Evolutionary conservation across 2,797 vertebrate genomes (phyloP), one percentile per base, ranked within the genome.

Genomic region (Rhinella marina): DNA sequence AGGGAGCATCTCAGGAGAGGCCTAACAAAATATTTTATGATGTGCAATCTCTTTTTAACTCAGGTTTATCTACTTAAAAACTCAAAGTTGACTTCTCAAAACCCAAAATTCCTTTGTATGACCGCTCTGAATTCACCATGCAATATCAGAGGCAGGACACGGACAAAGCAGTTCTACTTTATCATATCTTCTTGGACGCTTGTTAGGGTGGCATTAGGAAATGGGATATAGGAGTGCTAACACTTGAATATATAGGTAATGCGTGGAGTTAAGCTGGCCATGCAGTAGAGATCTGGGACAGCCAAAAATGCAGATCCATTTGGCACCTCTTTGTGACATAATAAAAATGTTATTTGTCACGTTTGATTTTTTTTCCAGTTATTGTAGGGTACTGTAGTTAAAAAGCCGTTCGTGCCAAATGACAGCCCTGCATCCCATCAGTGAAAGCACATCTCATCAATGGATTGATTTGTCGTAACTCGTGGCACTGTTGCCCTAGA

Each of bases 1-100:
- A 54, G 75, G 75, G n/a, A 77, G 50, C 75, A 52, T 50, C 75
- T 77, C 75, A 77, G 75, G 75, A 77, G 75, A 77, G 19, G 48
- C 72, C 72, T 75, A 75, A 77, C 48, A 54, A 54, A 52, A 52
- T 25, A 77, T 23, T 25, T 75, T 52, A 54, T 21, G 25, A 77
- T 54, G 75, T 77, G 41, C 48, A 54, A 54, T 54, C 23, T 54
- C 48, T 32, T 50, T 41, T 12, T 25, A 77, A 77, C 75, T 77
- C 75, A 77, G 75, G 75, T 77, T 54, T 14, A 54, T n/a, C 4
- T 75, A 52, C 23, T 73, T 32, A 2, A 50, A 50, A n/a, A 75
- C 10, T 13, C 25, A 54, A 52, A n/a, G 50, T 19, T 17, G 48
- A 7, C 50, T 0, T 52, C 75, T 54, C 41, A 23, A 17, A 52